A percentile compares a stretch with the other conserved stretches of the same genome.
These are phyloP conservation scores for Peribatodes rhomboidaria DNA, from an alignment of 2,888 invertebrate species.

Conservation along the genomic window DNA sequence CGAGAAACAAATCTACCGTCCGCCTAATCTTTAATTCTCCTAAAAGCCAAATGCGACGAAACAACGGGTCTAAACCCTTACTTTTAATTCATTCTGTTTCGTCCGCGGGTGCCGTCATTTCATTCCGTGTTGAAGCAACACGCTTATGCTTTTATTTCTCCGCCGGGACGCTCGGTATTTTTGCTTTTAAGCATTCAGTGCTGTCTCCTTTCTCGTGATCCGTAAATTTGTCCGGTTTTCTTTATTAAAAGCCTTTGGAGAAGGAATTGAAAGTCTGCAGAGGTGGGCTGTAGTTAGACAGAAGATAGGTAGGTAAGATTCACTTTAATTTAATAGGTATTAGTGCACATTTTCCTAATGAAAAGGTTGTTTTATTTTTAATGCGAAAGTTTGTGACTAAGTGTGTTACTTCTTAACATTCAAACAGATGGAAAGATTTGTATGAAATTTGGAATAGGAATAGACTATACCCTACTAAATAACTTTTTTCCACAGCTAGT, in stretches of 20 bases:
- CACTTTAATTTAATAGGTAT: neutral
- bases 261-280: slow-evolving; percentile 13
- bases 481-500: too few relatives aligned
- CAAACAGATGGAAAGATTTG: too few relatives aligned
- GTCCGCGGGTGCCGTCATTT: slow-evolving; percentile 74
- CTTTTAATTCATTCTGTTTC: slow-evolving; percentile 77
- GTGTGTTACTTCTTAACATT: too few relatives aligned
- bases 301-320: neutral
- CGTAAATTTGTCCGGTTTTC: slow-evolving; percentile 50
- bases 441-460: neutral
- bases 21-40: slow-evolving; percentile 39
- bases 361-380: too few relatives aligned
- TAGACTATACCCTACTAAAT: neutral
- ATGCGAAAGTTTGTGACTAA: too few relatives aligned
- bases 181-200: slow-evolving; percentile 50
- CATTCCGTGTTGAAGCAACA: slow-evolving; percentile 73
- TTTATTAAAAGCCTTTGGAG: slow-evolving; percentile 33
- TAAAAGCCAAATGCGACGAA: slow-evolving; percentile 62
- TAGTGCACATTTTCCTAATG: too few relatives aligned
- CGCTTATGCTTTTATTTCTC: slow-evolving; percentile 76
- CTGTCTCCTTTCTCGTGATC: slow-evolving; percentile 44
- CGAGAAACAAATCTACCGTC: slow-evolving; percentile 13
- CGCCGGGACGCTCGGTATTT: slow-evolving; percentile 52
- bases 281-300: slow-evolving; percentile 3
- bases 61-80: slow-evolving; percentile 72